Base-by-base conservation (phyloP, 2,113 vertebrate species). In the Nothocercus julius region DNA sequence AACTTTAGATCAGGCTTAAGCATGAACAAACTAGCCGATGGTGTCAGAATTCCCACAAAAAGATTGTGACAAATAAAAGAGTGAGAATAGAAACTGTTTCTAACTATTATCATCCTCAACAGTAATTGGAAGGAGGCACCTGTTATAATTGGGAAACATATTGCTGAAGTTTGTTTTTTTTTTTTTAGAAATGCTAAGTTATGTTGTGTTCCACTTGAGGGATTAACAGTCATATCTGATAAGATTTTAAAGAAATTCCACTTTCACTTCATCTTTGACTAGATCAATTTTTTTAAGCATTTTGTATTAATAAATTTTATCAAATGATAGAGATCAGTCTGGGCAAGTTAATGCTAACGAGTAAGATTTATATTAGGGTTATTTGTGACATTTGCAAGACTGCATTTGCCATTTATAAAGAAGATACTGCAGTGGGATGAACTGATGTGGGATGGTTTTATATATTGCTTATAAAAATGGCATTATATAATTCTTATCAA, bases 1-100 rank as follows among this genome's bases (percentile, higher is more conserved):
- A 97, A 62, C 89, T 97, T 97, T 95, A 96, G 75, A 94, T 93
- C 78, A 13, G 87, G 97, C 62, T 95, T 96, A 90, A 96, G 91
- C 73, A 96, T 93, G 74, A 97, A 89, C 89, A 96, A 96, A 96
- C 88, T 72, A 87, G 68, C 97, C 63, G 90, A 95, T 87, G 97
- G 93, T 95, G 83, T 96, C 77, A 96, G 66, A 96, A 82, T 97
- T 83, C 87, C 96, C 85, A 97, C 85, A 75, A 97, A 96, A 90
- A 92, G 92, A 95, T 97, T 92, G 45, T 94, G 92, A 87, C 53
- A 63, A 92, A 96, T 82, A 90, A 96, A 89, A 96, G 82, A 53
- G 70, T 83, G 58, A 89, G 89, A 38, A 63, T 79, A 82, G 58
- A 96, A 95, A 85, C 54, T 73, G 45, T 40, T 53, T 87, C 90